A percentile compares a stretch with the other conserved stretches of the same genome.
Conservation (phyloP, 2,888 invertebrate species). For the Gerosis bhagava region DNA sequence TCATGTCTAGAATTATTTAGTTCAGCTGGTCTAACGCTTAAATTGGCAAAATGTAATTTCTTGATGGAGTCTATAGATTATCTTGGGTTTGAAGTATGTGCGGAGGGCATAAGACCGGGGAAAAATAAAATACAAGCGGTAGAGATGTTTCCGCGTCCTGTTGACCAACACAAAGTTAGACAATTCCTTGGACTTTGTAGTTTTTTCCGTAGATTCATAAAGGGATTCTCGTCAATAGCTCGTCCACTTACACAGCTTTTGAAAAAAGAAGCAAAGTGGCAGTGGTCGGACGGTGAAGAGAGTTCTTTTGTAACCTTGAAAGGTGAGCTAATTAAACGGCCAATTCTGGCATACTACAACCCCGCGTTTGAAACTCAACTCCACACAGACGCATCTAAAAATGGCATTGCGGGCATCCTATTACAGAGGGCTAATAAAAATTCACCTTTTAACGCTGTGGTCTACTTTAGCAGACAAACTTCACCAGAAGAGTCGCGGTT, state of each 20-base stretch:
- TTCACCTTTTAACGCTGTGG: no score
- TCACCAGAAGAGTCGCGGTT: slow-evolving; percentile 43
- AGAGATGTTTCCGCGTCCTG: slow-evolving; percentile 21
- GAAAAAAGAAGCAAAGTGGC: slow-evolving; percentile 27
- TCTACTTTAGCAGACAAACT: slow-evolving; percentile 36
- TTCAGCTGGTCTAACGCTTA: no score
- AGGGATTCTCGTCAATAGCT: slow-evolving; percentile 24
- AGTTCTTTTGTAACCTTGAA: no score
- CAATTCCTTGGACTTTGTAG: slow-evolving; percentile 30
- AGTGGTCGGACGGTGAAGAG: slow-evolving; percentile 33
- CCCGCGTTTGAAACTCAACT: slow-evolving; percentile 37
- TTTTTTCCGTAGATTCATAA: slow-evolving; percentile 30
- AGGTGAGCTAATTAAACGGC: no score
- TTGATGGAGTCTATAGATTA: slow-evolving; percentile 17
- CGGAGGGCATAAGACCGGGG: slow-evolving; percentile 28
- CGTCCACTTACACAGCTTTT: slow-evolving; percentile 22
- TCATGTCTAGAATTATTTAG: no score
- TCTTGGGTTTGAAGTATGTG: slow-evolving; percentile 26
- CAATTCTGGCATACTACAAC: no score
- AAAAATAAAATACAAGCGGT: slow-evolving; percentile 28
- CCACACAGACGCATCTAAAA: slow-evolving; percentile 45
- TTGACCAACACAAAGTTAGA: slow-evolving; percentile 22
- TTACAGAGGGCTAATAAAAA: slow-evolving; percentile 32
- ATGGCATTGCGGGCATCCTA: slow-evolving; percentile 42
- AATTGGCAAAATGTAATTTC: slow-evolving; percentile 32